These are phyloP conservation scores for Tenthredo scrophulariae DNA, from an alignment of 2,888 invertebrate genomes.

Conservation along the genomic window DNA sequence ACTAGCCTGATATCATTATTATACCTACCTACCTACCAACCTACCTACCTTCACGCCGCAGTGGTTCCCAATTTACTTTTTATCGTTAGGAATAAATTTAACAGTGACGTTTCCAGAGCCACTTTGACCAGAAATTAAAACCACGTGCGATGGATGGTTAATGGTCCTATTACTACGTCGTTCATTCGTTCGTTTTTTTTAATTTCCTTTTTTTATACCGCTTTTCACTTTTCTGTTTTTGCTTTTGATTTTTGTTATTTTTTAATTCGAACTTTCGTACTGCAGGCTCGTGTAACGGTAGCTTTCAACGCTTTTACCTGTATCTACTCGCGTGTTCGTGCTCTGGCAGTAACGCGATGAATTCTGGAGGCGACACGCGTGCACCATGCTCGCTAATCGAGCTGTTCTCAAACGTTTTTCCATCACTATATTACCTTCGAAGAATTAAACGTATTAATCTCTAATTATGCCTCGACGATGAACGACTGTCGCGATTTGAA, in stretches of 20 bases:
- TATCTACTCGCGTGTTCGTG: slow-evolving; percentile 43
- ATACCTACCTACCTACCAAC: slow-evolving; percentile 52
- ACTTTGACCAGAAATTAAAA: slow-evolving; percentile 43
- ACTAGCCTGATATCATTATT: slow-evolving; percentile 63
- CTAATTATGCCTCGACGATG: neutral
- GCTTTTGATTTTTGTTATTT: neutral
- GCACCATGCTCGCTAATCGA: slow-evolving; percentile 40
- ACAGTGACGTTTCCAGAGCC: slow-evolving; percentile 47
- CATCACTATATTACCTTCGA: neutral
- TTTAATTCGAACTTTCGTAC: slow-evolving; percentile 20
- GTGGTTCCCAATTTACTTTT: slow-evolving; percentile 59
- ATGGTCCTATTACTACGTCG: slow-evolving; percentile 14
- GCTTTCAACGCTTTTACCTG: slow-evolving; percentile 7
- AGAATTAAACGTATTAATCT: neutral
- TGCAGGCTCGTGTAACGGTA: slow-evolving; percentile 6
- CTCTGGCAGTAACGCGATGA: slow-evolving; percentile 46
- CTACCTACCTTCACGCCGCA: slow-evolving; percentile 66
- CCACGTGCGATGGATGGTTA: slow-evolving; percentile 37
- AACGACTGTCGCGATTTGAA: neutral
- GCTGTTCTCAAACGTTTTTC: slow-evolving; percentile 41
- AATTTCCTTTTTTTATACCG: neutral
- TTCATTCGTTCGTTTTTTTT: neutral
- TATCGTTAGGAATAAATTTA: slow-evolving; percentile 62
- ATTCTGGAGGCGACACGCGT: slow-evolving; percentile 51
- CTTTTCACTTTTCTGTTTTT: neutral